Base-by-base conservation (phyloP, 2,888 invertebrate genomes). In the Microchrysa polita region DNA sequence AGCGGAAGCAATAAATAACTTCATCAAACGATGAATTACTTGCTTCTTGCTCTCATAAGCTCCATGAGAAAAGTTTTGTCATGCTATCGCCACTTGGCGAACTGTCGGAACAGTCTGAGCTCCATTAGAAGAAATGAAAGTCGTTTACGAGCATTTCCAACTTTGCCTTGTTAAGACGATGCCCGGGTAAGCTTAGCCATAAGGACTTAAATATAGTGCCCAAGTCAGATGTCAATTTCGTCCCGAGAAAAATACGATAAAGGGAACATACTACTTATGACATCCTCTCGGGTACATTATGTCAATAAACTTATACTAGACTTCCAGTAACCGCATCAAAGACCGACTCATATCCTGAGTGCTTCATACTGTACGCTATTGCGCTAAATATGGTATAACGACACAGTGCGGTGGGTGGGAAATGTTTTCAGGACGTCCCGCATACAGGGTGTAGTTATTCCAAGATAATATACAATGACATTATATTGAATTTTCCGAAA, bases 221-320 rank as follows among this genome's bases (percentile, higher is more conserved):
- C 27, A 67, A 67, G 52, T 53, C 67, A 53, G 67, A 67, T 67
- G 53, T 52, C 67, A 67, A 67, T 67, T 67, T 48, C 18, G 16
- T 42, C 34, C 59, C 22, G 48, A 12, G 59, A n/a, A 59, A 72
- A 72, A 22, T 20, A 59, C 57, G 61, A 48, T 27, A 72, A 72
- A 27, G 53, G 53, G 18, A 40, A 23, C 53, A 69, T 27, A 65
- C 52, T 74, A 76, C 75, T 76, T 73, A 76, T 74, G 69, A 71
- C 73, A 75, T 73, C 69, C 75, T 75, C 27, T 67, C 63, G 75
- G 73, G 75, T 72, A 76, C 74, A 74, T 76, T 75, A 74, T 74
- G 72, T 67, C 74, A 72, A 74, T 74, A 76, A 75, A 76, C 76
- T 75, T n/a, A n/a, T 74, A 75, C 75, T 74, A 74, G 75, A 75